These are phyloP conservation scores for Rhyzopertha dominica DNA, from an alignment of 1,140 invertebrate genomes.

Conservation along the genomic window DNA sequence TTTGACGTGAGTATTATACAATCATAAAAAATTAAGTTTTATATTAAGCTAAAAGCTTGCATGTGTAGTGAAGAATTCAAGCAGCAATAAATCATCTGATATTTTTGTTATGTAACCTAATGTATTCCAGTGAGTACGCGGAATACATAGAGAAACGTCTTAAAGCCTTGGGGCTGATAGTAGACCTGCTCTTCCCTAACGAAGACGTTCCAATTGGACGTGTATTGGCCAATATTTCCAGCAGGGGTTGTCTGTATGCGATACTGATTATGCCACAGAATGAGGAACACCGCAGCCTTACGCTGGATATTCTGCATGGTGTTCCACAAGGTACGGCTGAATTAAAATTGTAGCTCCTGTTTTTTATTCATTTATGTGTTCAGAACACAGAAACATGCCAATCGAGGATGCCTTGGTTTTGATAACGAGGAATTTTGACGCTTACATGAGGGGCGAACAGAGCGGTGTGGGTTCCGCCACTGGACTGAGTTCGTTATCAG, in stretches of 20 bases:
- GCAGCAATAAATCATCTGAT: constrained; percentile 4
- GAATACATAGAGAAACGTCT: constrained; percentile 82
- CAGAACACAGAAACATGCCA: constrained; percentile 92
- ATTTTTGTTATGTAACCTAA: constrained; percentile 16
- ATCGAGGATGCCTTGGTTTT: constrained; percentile 82
- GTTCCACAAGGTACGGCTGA: constrained; percentile 73
- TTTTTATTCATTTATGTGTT: too few species aligned
- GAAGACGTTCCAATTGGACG: constrained; percentile 77
- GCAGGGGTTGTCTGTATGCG: constrained; percentile 80
- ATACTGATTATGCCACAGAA: constrained; percentile 82
- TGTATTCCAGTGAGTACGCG: constrained; percentile 69
- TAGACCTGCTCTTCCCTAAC: constrained; percentile 85
- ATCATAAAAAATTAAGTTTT: constrained; percentile 2
- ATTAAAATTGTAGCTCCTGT: constrained; percentile 1
- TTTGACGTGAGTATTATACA: constrained; percentile 62
- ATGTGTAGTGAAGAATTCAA: constrained; percentile 16
- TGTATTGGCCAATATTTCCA: constrained; percentile 83
- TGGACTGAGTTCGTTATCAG: constrained; percentile 41
- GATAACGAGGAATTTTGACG: constrained; percentile 72
- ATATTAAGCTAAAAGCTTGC: neutral
- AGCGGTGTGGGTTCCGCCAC: constrained; percentile 10
- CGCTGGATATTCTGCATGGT: constrained; percentile 86
- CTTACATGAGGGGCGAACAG: constrained; percentile 60
- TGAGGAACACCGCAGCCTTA: constrained; percentile 78
- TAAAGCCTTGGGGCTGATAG: constrained; percentile 71